Conservation (phyloP, 2,797 vertebrate species). For the Pristis pectinata region DNA sequence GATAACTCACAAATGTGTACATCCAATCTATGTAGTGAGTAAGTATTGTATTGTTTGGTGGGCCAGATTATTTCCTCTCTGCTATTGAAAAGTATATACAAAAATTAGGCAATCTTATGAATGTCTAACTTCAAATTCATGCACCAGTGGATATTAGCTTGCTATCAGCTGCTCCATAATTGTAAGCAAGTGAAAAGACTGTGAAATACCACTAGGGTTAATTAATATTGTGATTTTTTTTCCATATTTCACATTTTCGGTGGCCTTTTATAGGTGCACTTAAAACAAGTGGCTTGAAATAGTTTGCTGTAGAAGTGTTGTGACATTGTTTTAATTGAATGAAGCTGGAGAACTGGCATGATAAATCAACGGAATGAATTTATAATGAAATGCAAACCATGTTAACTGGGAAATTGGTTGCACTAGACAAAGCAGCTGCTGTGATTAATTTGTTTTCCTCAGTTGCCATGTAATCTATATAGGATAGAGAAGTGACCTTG, state of each 20-base stretch:
- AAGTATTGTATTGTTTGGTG: background rate
- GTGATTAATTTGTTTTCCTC: slow-evolving; percentile 46
- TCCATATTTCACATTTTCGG: slow-evolving; percentile 39
- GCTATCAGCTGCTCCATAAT: slow-evolving; percentile 42
- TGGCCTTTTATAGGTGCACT: slow-evolving; percentile 45
- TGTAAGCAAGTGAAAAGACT: slow-evolving; percentile 40
- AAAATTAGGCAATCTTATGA: background rate
- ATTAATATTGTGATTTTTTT: slow-evolving; percentile 42
- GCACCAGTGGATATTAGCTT: slow-evolving; percentile 34
- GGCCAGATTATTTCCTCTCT: background rate
- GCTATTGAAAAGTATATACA: background rate
- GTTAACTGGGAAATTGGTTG: slow-evolving; percentile 50
- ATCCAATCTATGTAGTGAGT: background rate
- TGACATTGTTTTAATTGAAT: slow-evolving; percentile 58
- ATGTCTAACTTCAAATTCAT: background rate
- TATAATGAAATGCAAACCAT: slow-evolving; percentile 49
- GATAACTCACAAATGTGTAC: background rate
- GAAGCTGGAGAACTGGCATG: slow-evolving; percentile 49
- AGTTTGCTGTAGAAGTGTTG: slow-evolving; percentile 48
- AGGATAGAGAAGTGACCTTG: slow-evolving; percentile 45
- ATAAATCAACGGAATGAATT: slow-evolving; percentile 54
- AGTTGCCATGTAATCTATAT: slow-evolving; percentile 44
- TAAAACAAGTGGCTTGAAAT: slow-evolving; percentile 47
- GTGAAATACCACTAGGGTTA: slow-evolving; percentile 44
- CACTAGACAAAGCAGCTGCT: slow-evolving; percentile 52